Evolutionary conservation across 2,797 vertebrate genomes (phyloP).

Genomic region (Eulemur mongoz): DNA sequence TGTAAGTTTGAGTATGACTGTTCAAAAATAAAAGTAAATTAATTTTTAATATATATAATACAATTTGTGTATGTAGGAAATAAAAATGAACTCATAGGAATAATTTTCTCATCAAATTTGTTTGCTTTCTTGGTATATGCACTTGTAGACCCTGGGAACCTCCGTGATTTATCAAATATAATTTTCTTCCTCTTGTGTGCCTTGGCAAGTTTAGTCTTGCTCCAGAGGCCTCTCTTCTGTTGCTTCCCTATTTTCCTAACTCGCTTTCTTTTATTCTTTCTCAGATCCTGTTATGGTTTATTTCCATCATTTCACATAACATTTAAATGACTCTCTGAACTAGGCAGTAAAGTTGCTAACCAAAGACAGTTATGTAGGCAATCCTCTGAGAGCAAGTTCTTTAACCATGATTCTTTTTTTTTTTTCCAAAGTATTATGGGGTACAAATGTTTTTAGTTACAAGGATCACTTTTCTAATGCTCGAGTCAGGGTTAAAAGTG

Average conservation of each 20-base stretch:
- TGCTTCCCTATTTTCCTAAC: not conserved
- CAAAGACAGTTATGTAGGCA: not conserved
- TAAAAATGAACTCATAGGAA: not conserved
- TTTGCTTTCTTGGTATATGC: not conserved
- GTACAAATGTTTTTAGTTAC: too few relatives aligned
- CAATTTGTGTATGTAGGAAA: too few relatives aligned
- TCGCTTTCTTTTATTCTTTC: not conserved
- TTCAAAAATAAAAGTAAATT: not conserved
- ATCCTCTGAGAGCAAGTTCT: not conserved
- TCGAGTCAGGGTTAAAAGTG: too few relatives aligned
- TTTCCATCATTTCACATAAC: not conserved
- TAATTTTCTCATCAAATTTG: not conserved
- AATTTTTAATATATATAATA: not conserved
- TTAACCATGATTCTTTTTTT: not conserved
- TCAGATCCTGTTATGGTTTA: not conserved
- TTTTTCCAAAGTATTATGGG: too few relatives aligned
- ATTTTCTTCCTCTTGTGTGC: not conserved
- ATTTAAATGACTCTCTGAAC: not conserved
- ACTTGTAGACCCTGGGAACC: not conserved
- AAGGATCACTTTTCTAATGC: too few relatives aligned
- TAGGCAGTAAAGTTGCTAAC: not conserved
- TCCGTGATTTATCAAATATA: not conserved
- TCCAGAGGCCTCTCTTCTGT: not conserved
- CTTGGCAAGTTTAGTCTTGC: not conserved
- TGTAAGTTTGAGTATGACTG: not conserved